These are phyloP conservation scores for Vicugna pacos DNA, from an alignment of 2,113 vertebrate genomes.

Conservation along the genomic window DNA sequence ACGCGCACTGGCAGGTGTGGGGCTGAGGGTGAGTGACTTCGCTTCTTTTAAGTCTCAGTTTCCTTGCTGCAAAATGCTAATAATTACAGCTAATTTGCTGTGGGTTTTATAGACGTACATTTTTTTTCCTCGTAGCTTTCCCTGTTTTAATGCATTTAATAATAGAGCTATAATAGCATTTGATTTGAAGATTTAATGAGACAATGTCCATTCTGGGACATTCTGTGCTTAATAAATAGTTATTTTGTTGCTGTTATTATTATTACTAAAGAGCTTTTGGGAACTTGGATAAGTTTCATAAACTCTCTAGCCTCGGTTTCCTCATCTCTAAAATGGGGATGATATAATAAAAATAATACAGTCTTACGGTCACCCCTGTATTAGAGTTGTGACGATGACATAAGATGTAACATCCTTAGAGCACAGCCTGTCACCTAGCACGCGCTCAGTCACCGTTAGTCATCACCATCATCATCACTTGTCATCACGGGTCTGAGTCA, in stretches of 20 bases:
- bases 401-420: too few species aligned
- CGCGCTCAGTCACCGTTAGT: not conserved
- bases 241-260: not conserved
- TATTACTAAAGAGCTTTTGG: not conserved
- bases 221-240: not conserved
- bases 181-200: not conserved
- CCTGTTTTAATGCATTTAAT: not conserved
- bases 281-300: not conserved
- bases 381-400: not conserved
- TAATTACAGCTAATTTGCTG: not conserved
- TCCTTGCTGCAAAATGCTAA: not conserved
- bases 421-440: not conserved
- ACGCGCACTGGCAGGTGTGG: not conserved
- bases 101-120: accelerated
- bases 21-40: not conserved
- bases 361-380: not conserved
- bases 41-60: not conserved
- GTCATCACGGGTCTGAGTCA: not conserved
- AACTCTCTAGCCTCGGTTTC: not conserved
- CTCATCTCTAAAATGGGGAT: not conserved
- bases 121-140: not conserved
- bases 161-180: not conserved
- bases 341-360: not conserved
- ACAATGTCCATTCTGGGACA: not conserved
- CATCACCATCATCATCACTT: not conserved